These are phyloP conservation scores for Cygnus olor DNA, from an alignment of 2,797 vertebrate species.

Conservation along the genomic window DNA sequence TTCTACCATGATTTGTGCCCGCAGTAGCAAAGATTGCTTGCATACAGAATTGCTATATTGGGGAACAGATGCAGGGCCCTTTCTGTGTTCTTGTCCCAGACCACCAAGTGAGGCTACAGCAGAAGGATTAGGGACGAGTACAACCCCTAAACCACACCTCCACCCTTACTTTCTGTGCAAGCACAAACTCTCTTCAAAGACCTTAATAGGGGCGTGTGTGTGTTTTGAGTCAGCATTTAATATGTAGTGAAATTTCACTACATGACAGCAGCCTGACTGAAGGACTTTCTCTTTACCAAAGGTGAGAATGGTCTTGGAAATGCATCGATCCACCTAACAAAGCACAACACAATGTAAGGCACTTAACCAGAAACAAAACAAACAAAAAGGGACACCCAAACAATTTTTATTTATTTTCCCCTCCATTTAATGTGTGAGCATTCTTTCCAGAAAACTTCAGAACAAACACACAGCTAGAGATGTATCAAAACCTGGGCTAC, in stretches of 20 bases:
- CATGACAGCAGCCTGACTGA: not conserved
- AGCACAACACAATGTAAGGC: not conserved
- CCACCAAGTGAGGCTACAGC: not conserved
- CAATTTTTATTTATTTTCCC: not conserved
- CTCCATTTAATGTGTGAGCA: not conserved
- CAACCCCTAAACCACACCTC: not conserved
- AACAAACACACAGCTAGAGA: not conserved
- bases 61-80: not conserved
- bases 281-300: not conserved
- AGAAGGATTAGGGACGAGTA: not conserved
- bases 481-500: not conserved
- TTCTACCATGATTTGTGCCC: not conserved
- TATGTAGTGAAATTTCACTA: not conserved
- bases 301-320: not conserved
- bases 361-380: not conserved
- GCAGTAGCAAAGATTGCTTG: not conserved
- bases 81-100: not conserved
- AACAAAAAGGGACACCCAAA: not conserved
- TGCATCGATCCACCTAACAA: not conserved
- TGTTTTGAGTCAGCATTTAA: not conserved
- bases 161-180: not conserved
- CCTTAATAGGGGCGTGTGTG: not conserved
- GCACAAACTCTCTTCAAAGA: not conserved
- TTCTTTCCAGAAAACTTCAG: conserved; percentile 7
- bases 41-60: fast-evolving